These are phyloP conservation scores for Bilobella aurantiaca DNA, from an alignment of 1,140 invertebrate genomes.

Conservation along the genomic window DNA sequence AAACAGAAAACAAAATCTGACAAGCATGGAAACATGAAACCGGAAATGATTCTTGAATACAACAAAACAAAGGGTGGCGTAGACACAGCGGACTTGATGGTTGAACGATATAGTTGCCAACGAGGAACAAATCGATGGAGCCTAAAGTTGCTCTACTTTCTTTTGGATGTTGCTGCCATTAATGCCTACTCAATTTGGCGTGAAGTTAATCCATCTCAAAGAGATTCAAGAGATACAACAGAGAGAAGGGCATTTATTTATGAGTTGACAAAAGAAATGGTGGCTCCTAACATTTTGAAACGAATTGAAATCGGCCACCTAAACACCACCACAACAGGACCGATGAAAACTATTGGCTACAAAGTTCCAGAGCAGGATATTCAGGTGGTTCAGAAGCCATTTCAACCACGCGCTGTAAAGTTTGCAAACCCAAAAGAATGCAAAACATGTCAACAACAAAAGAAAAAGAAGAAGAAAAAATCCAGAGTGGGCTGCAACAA, in stretches of 20 bases:
- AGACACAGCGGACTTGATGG: conserved; percentile 2
- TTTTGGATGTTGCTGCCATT: conserved; percentile 4
- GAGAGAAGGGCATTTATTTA: background rate
- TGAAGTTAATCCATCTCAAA: background rate
- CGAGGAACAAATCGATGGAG: background rate
- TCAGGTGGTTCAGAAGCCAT: too few relatives aligned
- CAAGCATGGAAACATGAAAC: background rate
- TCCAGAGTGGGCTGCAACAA: background rate
- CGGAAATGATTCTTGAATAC: conserved; percentile 11
- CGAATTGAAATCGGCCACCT: too few relatives aligned
- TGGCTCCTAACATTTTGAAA: background rate
- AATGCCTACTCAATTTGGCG: background rate
- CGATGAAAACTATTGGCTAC: too few relatives aligned
- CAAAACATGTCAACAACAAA: background rate
- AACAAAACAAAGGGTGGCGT: conserved; percentile 9
- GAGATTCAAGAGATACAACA: background rate
- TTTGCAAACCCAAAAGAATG: too few relatives aligned
- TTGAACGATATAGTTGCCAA: background rate
- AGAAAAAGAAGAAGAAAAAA: background rate
- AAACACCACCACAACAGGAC: too few relatives aligned
- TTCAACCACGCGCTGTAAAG: too few relatives aligned
- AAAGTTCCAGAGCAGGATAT: too few relatives aligned
- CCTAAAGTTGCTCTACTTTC: background rate
- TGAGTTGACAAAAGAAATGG: background rate
- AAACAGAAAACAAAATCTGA: conserved; percentile 22